Conservation (phyloP, 2,797 vertebrate genomes). For the Chaetodon trifasciatus region DNA sequence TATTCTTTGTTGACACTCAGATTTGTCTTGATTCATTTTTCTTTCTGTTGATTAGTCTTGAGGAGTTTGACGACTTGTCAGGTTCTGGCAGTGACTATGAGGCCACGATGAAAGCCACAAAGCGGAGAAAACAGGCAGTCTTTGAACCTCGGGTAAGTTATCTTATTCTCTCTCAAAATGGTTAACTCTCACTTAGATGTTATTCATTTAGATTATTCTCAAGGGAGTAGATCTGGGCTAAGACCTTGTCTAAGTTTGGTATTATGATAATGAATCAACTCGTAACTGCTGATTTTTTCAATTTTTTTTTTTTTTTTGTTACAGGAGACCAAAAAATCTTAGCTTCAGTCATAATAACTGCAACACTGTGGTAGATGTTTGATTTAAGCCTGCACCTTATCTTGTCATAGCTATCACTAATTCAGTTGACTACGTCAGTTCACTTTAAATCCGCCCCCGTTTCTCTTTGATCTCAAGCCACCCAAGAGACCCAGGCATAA, state of each 20-base stretch:
- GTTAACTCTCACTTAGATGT: background rate
- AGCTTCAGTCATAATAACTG: background rate
- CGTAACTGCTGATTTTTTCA: background rate
- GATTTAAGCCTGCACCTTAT: conserved; percentile 20
- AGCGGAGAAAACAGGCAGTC: conserved; percentile 58
- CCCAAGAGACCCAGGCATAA: conserved; percentile 76
- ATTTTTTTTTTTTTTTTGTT: too few relatives aligned
- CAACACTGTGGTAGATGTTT: conserved; percentile 9
- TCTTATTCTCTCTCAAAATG: background rate
- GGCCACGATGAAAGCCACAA: conserved; percentile 53
- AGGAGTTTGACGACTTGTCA: conserved; percentile 62
- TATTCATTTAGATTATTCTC: background rate
- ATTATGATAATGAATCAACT: background rate
- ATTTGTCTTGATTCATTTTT: background rate
- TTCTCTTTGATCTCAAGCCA: conserved; percentile 77
- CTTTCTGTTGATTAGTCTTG: conserved; percentile 60
- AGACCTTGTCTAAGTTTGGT: background rate
- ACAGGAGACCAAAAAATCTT: conserved; percentile 13
- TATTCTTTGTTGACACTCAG: background rate
- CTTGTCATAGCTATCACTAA: conserved; percentile 17
- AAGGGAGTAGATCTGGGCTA: background rate
- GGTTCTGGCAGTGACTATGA: conserved; percentile 78
- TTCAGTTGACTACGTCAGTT: conserved; percentile 56
- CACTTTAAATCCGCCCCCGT: conserved; percentile 42
- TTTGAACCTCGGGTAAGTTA: conserved; percentile 59